phyloP scores from a whole-genome alignment of 1,140 invertebrate species.

The Orussus abietinus region DNA sequence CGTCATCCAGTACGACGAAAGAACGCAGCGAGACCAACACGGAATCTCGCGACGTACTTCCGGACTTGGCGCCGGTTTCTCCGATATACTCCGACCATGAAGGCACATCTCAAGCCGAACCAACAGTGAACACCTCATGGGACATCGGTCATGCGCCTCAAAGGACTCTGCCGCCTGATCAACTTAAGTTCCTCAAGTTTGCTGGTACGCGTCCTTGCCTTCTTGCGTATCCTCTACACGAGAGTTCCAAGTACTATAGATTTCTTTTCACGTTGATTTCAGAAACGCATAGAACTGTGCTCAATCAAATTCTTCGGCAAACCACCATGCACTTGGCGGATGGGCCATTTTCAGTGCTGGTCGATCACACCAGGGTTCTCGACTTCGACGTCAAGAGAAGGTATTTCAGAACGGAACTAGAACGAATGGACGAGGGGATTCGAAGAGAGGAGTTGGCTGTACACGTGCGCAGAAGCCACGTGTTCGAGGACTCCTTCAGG shows the following conservation, averaged over 20 bases:
- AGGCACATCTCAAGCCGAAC: slow-evolving; percentile 29
- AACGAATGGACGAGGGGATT: slow-evolving; percentile 74
- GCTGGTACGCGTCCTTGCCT: slow-evolving; percentile 58
- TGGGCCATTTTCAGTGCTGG: slow-evolving; percentile 85
- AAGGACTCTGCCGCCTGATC: slow-evolving; percentile 54
- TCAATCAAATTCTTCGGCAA: slow-evolving; percentile 90
- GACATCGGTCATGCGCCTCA: slow-evolving; percentile 32
- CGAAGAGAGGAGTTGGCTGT: slow-evolving; percentile 87
- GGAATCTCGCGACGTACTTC: slow-evolving; percentile 39
- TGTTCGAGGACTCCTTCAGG: slow-evolving; percentile 90
- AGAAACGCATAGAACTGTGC: slow-evolving; percentile 85
- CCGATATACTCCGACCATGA: slow-evolving; percentile 45
- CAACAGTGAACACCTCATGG: slow-evolving; percentile 35
- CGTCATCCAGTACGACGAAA: slow-evolving; percentile 57
- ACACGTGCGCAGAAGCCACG: slow-evolving; percentile 79
- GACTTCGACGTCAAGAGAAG: slow-evolving; percentile 92
- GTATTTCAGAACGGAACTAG: slow-evolving; percentile 86
- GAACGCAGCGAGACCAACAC: slow-evolving; percentile 36
- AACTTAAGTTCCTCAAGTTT: slow-evolving; percentile 78
- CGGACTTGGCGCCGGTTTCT: slow-evolving; percentile 45
- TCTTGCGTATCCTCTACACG: not conserved
- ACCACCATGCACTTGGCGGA: slow-evolving; percentile 81
- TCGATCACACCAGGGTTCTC: slow-evolving; percentile 83
- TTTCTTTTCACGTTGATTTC: slow-evolving; percentile 24
- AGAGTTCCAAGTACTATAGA: not conserved